These are phyloP conservation scores for Noctilio leporinus DNA, from an alignment of 2,113 vertebrate genomes.

Conservation along the genomic window DNA sequence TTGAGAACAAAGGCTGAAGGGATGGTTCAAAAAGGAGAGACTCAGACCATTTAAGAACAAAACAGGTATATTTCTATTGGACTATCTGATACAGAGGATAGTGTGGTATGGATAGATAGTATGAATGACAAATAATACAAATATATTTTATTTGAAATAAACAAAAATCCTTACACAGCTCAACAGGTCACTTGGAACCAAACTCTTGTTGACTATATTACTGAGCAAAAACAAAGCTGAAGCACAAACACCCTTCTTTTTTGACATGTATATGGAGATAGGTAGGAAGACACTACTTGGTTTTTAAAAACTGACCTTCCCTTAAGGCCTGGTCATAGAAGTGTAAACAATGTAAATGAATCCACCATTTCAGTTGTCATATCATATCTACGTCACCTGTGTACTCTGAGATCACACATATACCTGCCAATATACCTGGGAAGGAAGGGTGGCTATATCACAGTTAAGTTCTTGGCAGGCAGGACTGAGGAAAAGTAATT, in stretches of 20 bases:
- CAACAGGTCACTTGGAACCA: constrained; percentile 54
- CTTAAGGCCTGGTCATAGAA: constrained; percentile 56
- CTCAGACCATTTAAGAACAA: constrained; percentile 68
- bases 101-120: constrained; percentile 56
- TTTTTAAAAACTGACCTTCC: constrained; percentile 64
- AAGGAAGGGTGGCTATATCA: constrained; percentile 41
- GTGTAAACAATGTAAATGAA: constrained; percentile 67
- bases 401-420: neutral
- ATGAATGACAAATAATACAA: constrained; percentile 76
- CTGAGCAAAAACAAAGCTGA: constrained; percentile 55
- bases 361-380: constrained; percentile 48
- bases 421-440: constrained; percentile 19
- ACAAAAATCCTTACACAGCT: constrained; percentile 68
- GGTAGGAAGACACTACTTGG: constrained; percentile 59
- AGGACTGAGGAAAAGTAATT: constrained; percentile 19
- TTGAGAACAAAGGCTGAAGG: neutral
- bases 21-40: constrained; percentile 52
- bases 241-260: constrained; percentile 26
- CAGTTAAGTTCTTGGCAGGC: constrained; percentile 58
- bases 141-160: constrained; percentile 75
- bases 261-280: constrained; percentile 49
- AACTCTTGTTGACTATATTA: constrained; percentile 45
- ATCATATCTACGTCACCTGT: constrained; percentile 32
- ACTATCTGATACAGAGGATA: constrained; percentile 61
- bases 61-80: constrained; percentile 70